Conservation (phyloP, 2,797 vertebrate species). For the Limosa lapponica region DNA sequence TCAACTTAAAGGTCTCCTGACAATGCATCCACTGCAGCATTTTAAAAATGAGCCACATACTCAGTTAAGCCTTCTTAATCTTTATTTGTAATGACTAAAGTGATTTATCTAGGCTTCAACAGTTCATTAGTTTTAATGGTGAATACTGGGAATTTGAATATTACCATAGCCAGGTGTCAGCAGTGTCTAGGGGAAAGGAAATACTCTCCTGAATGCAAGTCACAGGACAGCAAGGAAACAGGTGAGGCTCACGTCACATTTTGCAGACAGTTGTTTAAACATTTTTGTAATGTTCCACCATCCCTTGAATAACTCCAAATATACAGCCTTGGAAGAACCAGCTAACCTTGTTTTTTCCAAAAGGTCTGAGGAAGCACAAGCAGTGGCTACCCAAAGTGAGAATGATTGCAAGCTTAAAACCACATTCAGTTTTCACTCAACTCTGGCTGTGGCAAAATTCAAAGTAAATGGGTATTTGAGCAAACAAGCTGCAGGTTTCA, state of each 20-base stretch:
- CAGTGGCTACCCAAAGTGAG: background rate
- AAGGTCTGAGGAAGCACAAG: background rate
- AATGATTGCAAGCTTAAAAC: background rate
- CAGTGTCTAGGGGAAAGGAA: background rate
- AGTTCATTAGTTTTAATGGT: background rate
- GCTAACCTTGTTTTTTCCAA: background rate
- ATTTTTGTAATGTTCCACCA: background rate
- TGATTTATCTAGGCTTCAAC: constrained; percentile 26
- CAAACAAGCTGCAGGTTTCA: background rate
- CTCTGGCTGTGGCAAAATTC: background rate
- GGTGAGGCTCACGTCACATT: background rate
- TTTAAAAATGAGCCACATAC: background rate
- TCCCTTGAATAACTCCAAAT: background rate
- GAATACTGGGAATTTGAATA: background rate
- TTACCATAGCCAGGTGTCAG: background rate
- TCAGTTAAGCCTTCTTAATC: constrained; percentile 38
- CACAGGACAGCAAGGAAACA: background rate
- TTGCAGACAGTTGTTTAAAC: background rate
- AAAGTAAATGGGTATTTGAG: fast-evolving
- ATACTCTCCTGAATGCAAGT: background rate
- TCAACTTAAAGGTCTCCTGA: constrained; percentile 1
- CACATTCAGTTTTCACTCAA: background rate
- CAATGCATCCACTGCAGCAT: background rate
- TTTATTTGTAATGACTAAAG: background rate
- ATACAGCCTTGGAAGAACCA: background rate